Percentiles rank a stretch among this genome's conserved stretches.
Evolutionary conservation across 2,888 invertebrate genomes (phyloP).

Genomic region (Dicranocentrus wangi): DNA sequence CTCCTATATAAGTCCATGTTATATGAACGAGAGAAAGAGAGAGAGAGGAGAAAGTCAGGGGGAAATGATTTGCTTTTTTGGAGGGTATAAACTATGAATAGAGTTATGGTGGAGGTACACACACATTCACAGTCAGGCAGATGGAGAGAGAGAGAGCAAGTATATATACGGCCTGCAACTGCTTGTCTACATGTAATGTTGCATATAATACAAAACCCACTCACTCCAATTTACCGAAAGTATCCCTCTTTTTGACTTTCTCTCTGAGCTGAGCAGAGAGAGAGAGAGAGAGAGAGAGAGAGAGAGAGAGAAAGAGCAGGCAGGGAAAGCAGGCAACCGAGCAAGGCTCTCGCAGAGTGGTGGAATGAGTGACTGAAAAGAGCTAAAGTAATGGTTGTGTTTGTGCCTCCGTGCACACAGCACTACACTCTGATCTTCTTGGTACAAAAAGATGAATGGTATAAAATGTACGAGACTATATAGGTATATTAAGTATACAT

Average conservation of each 20-base stretch:
- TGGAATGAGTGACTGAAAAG: slow-evolving; percentile 3
- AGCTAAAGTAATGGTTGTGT: not conserved
- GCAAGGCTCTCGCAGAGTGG: too few relatives aligned
- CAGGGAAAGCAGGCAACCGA: too few relatives aligned
- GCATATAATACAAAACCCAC: not conserved
- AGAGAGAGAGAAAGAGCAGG: too few relatives aligned
- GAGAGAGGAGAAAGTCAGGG: not conserved
- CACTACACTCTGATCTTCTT: too few relatives aligned
- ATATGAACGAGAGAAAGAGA: too few relatives aligned
- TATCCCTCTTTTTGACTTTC: not conserved
- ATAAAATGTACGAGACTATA: too few relatives aligned
- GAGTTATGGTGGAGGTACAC: not conserved
- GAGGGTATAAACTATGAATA: slow-evolving; percentile 7
- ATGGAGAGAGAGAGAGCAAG: not conserved
- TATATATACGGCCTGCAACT: not conserved
- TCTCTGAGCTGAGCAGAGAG: too few relatives aligned
- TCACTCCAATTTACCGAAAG: not conserved
- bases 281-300: too few relatives aligned
- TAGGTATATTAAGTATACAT: too few relatives aligned
- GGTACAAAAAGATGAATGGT: too few relatives aligned
- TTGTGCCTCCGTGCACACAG: too few relatives aligned
- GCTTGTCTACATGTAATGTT: not conserved
- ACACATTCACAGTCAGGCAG: not conserved
- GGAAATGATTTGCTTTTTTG: slow-evolving; percentile 15
- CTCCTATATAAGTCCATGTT: too few relatives aligned